These are phyloP conservation scores for Stichodactyla helianthus DNA, from an alignment of 64 coral and sea anemone species.

Conservation along the genomic window DNA sequence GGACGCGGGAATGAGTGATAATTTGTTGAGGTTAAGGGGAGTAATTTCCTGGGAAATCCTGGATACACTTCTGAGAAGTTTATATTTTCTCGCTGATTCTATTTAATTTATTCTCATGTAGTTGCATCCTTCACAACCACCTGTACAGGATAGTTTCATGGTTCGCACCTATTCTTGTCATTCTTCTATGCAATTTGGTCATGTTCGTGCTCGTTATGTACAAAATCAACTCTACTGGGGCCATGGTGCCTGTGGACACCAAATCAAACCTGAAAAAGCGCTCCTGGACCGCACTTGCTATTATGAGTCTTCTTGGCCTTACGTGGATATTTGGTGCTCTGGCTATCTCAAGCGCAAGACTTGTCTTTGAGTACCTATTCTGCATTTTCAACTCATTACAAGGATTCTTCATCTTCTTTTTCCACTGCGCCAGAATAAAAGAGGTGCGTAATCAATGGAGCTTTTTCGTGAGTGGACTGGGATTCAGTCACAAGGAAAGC, in stretches of 20 bases:
- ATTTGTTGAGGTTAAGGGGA: too few species aligned
- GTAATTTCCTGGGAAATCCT: too few species aligned
- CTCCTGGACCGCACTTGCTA: conserved; percentile 61
- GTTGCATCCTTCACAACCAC: conserved; percentile 63
- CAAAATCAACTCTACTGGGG: conserved; percentile 9
- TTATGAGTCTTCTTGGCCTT: conserved; percentile 66
- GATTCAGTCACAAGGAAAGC: not conserved
- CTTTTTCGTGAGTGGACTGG: conserved; percentile 25
- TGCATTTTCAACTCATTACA: conserved; percentile 91
- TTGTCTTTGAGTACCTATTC: conserved; percentile 84
- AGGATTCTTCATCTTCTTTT: conserved; percentile 83
- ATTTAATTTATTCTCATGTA: not conserved
- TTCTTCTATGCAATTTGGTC: conserved; percentile 52
- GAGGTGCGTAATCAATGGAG: conserved; percentile 81
- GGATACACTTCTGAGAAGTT: too few species aligned
- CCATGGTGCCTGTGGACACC: conserved; percentile 64
- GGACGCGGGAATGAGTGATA: too few species aligned
- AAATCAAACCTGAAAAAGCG: conserved; percentile 46
- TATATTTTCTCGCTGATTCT: too few species aligned
- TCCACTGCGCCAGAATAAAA: conserved; percentile 70
- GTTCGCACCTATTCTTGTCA: conserved; percentile 61
- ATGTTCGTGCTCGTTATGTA: conserved; percentile 56
- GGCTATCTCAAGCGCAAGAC: conserved; percentile 44
- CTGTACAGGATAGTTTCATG: conserved; percentile 42
- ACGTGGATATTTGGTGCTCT: conserved; percentile 82